phyloP scores from a whole-genome alignment of 2,797 vertebrate genomes.

The Microcaecilia unicolor region DNA sequence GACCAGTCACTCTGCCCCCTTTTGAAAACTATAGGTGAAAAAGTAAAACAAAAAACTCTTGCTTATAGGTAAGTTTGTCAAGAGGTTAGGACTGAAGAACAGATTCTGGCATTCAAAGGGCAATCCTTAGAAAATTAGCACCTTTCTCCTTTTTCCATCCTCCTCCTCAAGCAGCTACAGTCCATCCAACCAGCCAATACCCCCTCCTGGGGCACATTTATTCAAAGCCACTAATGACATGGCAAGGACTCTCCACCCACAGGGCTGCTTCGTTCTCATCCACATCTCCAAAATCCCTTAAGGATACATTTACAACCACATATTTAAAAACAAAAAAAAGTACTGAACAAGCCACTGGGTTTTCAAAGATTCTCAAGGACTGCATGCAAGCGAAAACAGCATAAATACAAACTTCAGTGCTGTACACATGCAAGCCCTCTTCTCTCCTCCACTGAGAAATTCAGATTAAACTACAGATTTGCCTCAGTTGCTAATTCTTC shows the following conservation, averaged over 20 bases:
- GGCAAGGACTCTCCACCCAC: slow-evolving; percentile 8
- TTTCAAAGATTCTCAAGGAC: not conserved
- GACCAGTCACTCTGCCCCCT: not conserved
- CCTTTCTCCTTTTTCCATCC: not conserved
- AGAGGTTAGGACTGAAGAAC: not conserved
- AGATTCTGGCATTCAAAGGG: not conserved
- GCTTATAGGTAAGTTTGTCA: not conserved
- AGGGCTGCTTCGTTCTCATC: slow-evolving; percentile 8
- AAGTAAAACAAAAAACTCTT: too few species aligned
- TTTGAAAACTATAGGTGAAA: not conserved
- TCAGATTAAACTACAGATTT: too few species aligned
- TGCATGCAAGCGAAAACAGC: not conserved
- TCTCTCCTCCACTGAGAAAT: too few species aligned
- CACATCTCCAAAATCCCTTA: slow-evolving; percentile 3
- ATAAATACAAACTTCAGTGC: not conserved
- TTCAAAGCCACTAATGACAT: slow-evolving; percentile 1
- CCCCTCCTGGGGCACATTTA: slow-evolving; percentile 6
- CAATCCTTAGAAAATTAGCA: not conserved
- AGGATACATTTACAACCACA: slow-evolving; percentile 5
- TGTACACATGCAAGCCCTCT: too few species aligned
- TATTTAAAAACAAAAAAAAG: slow-evolving; percentile 19
- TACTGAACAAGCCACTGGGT: slow-evolving; percentile 1
- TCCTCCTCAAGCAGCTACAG: not conserved
- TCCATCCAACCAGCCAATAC: slow-evolving; percentile 2
- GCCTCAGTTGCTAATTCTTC: too few species aligned